Conservation (phyloP, 2,888 invertebrate species). For the Pogonocherus hispidulus region DNA sequence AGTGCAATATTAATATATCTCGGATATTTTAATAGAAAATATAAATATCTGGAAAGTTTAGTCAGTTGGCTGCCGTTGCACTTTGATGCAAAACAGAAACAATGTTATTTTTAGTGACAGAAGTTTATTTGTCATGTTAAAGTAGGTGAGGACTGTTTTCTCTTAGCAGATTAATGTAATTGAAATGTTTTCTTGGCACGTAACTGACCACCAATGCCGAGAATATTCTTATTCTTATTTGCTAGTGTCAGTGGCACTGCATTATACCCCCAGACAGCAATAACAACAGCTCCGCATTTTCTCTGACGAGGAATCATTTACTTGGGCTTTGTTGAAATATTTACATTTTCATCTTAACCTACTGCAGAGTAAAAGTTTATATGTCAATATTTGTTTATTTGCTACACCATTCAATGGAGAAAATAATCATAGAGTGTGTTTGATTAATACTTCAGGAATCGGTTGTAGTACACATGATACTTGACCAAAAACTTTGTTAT, state of each 20-base stretch:
- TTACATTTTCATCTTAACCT: not conserved
- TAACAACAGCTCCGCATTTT: conserved; percentile 23
- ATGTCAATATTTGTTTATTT: not conserved
- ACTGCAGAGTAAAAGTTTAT: not conserved
- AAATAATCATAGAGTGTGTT: not conserved
- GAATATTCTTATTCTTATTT: conserved; percentile 44
- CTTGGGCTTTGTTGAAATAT: not conserved
- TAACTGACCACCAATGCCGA: conserved; percentile 39
- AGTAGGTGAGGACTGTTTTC: conserved; percentile 48
- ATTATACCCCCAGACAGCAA: conserved; percentile 23
- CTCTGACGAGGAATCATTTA: conserved; percentile 9
- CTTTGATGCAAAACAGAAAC: conserved; percentile 41
- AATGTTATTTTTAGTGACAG: conserved; percentile 43
- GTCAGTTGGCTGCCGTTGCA: conserved; percentile 18
- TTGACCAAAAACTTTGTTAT: not conserved
- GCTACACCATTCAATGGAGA: not conserved
- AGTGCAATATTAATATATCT: conserved; percentile 12
- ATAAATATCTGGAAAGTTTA: conserved; percentile 12
- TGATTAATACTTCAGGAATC: too few species aligned
- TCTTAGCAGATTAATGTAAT: conserved; percentile 46
- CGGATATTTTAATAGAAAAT: conserved; percentile 19
- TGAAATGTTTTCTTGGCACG: conserved; percentile 50
- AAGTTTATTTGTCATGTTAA: conserved; percentile 39
- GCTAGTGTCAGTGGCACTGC: conserved; percentile 32
- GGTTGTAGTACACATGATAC: not conserved